Evolutionary conservation across 2,888 invertebrate species (phyloP), one percentile per base, ranked within the genome.

Genomic region (Leptopterna dolabrata): DNA sequence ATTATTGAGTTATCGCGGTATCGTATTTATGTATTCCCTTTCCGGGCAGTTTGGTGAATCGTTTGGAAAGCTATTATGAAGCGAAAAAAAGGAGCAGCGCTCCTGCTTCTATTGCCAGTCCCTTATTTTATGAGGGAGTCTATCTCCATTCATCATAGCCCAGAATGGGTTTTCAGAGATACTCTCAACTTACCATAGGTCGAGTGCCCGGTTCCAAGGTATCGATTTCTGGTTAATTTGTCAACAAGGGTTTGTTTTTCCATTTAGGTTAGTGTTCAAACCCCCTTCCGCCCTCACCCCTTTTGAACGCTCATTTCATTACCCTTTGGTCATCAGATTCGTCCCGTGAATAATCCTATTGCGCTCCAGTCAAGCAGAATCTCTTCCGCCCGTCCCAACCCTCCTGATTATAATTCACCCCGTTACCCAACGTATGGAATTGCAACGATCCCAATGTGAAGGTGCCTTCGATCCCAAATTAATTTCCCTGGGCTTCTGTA

Each of bases 141-240:
- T 63, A 63, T 63, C 63, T 63, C 63, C 63, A 63, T 27, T 24
- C 63, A 63, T 63, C 63, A 63, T 63, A 24, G 63, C 24, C 63
- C 24, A 19, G 63, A 19, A 63, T 63, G 24, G n/a, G 63, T 63
- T 63, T 51, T 63, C 19, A 19, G 63, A 63, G 63, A 27, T 24
- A 63, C 27, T 63, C 24, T 7, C 24, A 63, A 27, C 24, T 63
- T 24, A 63, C 63, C 63, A 63, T 63, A 63, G 63, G 63, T 16
- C 9, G n/a, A 63, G 19, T n/a, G 24, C 45, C 27, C 45, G 45
- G 24, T 45, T 41, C 19, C 11, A 78, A 78, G 45, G 19, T 78
- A 78, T 78, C 78, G 78, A 78, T 78, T 78, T 45, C 78, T 45
- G 43, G 78, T 78, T 43, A 78, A 43, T 78, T 78, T 43, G 45